Evolutionary conservation across 2,888 invertebrate genomes (phyloP).

Genomic region (Nipponacmea schrenckii): DNA sequence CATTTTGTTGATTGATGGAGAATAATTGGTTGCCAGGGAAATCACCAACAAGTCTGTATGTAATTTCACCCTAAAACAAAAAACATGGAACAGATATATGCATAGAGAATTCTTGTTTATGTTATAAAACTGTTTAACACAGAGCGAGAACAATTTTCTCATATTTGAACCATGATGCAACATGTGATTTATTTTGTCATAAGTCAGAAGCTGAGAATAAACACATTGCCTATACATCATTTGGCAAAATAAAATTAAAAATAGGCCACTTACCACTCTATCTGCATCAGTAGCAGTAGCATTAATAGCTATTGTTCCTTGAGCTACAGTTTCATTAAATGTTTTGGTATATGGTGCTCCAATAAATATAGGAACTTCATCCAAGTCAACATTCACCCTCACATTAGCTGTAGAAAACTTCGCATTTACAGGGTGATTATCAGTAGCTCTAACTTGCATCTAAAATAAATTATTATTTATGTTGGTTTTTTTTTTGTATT

Average conservation of each 20-base stretch:
- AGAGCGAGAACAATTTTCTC: too few species aligned
- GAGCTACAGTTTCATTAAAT: constrained; percentile 1
- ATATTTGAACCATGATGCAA: too few species aligned
- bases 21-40: neutral
- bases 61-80: neutral
- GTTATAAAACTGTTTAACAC: too few species aligned
- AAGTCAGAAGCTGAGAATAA: too few species aligned
- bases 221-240: too few species aligned
- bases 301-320: neutral
- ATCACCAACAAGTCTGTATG: neutral
- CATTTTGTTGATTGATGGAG: neutral
- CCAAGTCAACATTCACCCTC: constrained; percentile 1
- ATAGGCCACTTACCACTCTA: neutral
- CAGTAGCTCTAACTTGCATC: constrained; percentile 10
- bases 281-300: constrained; percentile 9
- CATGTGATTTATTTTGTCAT: too few species aligned
- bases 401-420: constrained; percentile 1
- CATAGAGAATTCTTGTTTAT: too few species aligned
- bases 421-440: neutral
- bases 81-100: neutral
- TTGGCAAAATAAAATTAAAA: too few species aligned
- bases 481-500: too few species aligned
- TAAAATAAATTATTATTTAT: neutral
- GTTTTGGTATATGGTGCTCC: neutral
- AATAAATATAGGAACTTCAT: constrained; percentile 8